These are phyloP conservation scores for Drosophila helvetica DNA, from an alignment of 2,888 invertebrate genomes.

Conservation along the genomic window DNA sequence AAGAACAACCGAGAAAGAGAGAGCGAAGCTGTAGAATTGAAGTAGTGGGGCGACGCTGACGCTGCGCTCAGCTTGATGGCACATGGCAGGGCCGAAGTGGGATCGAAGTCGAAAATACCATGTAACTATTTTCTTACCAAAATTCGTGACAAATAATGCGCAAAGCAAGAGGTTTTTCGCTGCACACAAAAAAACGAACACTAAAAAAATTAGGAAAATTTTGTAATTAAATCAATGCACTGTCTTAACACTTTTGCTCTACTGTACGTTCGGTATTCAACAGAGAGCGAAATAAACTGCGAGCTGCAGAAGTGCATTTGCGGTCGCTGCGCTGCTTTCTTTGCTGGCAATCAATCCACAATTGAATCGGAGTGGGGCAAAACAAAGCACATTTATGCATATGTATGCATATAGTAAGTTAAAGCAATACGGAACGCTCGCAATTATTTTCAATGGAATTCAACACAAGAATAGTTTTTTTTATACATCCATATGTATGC, in stretches of 20 bases:
- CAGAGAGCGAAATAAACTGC: background rate
- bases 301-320: background rate
- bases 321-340: background rate
- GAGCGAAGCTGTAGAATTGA: constrained; percentile 14
- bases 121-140: background rate
- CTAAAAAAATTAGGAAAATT: background rate
- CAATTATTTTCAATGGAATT: background rate
- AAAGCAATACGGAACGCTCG: too few species aligned
- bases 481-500: background rate
- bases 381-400: background rate
- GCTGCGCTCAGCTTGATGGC: background rate
- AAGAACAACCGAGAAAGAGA: background rate
- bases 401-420: background rate
- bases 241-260: background rate
- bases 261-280: background rate
- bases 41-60: constrained; percentile 8
- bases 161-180: too few species aligned
- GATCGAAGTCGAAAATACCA: background rate
- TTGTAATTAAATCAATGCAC: background rate
- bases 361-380: background rate
- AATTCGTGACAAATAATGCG: background rate
- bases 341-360: background rate
- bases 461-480: background rate
- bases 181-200: too few species aligned
- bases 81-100: constrained; percentile 17